A percentile compares a stretch with the other conserved stretches of the same genome.
Evolutionary conservation across 2,888 invertebrate genomes (phyloP).

Genomic region (Alitta virens): DNA sequence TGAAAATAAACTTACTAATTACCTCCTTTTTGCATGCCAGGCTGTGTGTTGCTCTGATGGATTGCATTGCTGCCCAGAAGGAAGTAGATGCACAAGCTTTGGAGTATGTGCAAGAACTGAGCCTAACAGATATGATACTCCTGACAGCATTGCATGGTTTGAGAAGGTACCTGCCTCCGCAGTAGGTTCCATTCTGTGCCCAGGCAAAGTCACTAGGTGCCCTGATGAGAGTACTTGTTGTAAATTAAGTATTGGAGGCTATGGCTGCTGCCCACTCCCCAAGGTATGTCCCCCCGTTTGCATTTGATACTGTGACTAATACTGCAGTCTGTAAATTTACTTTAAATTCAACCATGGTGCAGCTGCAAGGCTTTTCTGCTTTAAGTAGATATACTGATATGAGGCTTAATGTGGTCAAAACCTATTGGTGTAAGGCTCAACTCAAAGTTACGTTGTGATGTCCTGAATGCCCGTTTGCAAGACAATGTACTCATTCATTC

Average conservation of each 20-base stretch:
- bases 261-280: slow-evolving; percentile 38
- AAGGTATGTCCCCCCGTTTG: too few relatives aligned
- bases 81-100: slow-evolving; percentile 36
- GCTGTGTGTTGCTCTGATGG: slow-evolving; percentile 49
- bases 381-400: too few relatives aligned
- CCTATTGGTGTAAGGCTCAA: too few relatives aligned
- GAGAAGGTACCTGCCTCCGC: not conserved
- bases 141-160: not conserved
- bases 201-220: slow-evolving; percentile 5
- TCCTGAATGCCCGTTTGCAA: too few relatives aligned
- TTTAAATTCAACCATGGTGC: too few relatives aligned
- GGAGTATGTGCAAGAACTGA: slow-evolving; percentile 17
- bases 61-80: slow-evolving; percentile 48
- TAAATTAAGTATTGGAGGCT: slow-evolving; percentile 24
- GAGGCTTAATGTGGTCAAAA: too few relatives aligned
- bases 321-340: too few relatives aligned
- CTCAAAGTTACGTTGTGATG: too few relatives aligned
- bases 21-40: slow-evolving; percentile 19
- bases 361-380: too few relatives aligned
- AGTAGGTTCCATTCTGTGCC: slow-evolving; percentile 42
- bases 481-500: too few relatives aligned
- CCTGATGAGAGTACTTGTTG: slow-evolving; percentile 33
- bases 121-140: too few relatives aligned
- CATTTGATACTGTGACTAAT: too few relatives aligned
- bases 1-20: not conserved